Percentiles rank a stretch among this genome's conserved stretches.
These are phyloP conservation scores for Lepus timidus DNA, from an alignment of 2,113 vertebrate genomes.

Conservation along the genomic window DNA sequence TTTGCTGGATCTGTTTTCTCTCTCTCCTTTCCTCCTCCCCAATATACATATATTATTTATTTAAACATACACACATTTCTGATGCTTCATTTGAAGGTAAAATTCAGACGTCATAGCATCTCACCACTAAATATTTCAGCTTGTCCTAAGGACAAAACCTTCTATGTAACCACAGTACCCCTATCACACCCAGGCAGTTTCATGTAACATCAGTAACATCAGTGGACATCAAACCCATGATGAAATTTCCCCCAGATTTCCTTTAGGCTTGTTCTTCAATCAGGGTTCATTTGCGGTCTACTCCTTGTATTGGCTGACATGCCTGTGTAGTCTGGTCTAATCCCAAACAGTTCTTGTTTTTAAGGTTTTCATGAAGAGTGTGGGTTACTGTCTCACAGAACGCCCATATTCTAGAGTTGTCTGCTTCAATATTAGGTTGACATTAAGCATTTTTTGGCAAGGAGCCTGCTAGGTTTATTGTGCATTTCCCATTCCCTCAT, in stretches of 20 bases:
- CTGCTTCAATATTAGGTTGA: background rate
- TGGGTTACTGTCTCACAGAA: background rate
- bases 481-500: background rate
- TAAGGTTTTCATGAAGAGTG: background rate
- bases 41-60: background rate
- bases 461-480: background rate
- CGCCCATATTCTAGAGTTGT: background rate
- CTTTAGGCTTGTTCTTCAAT: constrained; percentile 6
- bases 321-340: background rate
- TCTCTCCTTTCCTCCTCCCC: background rate
- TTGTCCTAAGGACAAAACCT: background rate
- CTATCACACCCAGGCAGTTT: background rate
- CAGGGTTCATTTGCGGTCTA: background rate
- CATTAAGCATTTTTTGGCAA: background rate
- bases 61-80: background rate
- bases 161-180: background rate
- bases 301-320: background rate
- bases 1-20: background rate
- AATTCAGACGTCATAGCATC: background rate
- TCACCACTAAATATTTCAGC: background rate
- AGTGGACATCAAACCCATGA: background rate
- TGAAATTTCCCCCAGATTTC: background rate
- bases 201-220: background rate
- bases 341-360: background rate
- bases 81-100: constrained; percentile 5